phyloP scores from a whole-genome alignment of 2,113 vertebrate genomes.

The Raphicerus campestris region DNA sequence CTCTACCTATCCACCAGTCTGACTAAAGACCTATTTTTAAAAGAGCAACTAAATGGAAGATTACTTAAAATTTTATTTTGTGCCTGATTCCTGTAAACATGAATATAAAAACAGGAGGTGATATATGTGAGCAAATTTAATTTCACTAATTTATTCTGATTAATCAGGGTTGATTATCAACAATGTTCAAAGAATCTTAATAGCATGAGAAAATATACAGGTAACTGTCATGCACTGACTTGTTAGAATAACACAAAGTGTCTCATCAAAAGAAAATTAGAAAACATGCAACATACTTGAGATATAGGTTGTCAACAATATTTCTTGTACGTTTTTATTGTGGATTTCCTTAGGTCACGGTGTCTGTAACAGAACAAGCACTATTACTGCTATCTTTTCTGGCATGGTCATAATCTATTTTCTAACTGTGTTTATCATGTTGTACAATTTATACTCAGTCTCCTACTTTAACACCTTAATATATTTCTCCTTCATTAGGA shows the following conservation, averaged over 20 bases:
- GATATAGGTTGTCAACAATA: not conserved
- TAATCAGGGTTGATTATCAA: conserved; percentile 51
- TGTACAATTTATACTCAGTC: not conserved
- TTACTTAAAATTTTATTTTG: conserved; percentile 24
- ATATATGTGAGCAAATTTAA: conserved; percentile 43
- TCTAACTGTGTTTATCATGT: not conserved
- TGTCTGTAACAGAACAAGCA: not conserved
- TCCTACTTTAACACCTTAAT: conserved; percentile 8
- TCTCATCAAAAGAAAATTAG: conserved; percentile 49
- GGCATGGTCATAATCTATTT: conserved; percentile 2
- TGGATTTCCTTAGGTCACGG: not conserved
- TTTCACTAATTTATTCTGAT: conserved; percentile 54
- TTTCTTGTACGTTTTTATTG: not conserved
- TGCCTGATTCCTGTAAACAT: conserved; percentile 24
- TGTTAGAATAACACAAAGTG: conserved; percentile 55
- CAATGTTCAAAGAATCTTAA: conserved; percentile 62
- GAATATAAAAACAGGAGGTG: conserved; percentile 19
- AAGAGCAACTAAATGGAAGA: not conserved
- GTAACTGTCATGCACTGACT: conserved; percentile 26
- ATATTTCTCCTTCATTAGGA: not conserved
- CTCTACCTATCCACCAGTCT: not conserved
- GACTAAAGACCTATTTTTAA: not conserved
- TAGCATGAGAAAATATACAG: conserved; percentile 21
- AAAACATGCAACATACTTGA: not conserved
- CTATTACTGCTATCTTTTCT: not conserved